A percentile compares a stretch with the other conserved stretches of the same genome.
Evolutionary conservation across 2,113 vertebrate species (phyloP).

Genomic region (Rhynchopsitta pachyrhyncha): DNA sequence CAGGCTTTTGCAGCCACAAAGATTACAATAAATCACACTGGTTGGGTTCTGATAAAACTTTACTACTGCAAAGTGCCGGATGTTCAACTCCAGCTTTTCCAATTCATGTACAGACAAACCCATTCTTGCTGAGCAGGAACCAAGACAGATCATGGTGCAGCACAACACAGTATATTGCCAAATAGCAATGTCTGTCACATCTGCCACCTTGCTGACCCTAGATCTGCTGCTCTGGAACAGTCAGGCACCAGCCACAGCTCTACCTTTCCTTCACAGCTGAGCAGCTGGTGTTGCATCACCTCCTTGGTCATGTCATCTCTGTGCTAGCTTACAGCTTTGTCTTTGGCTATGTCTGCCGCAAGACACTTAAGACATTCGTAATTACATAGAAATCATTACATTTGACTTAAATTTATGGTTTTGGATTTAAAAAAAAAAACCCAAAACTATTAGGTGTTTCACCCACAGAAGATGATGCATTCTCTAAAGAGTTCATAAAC

Average conservation of each 20-base stretch:
- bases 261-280: neutral
- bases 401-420: neutral
- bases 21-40: neutral
- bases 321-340: neutral
- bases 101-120: neutral
- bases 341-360: neutral
- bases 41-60: neutral
- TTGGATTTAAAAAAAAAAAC: rapidly evolving
- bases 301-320: neutral
- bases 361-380: neutral
- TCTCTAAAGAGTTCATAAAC: neutral
- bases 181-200: neutral
- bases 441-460: neutral
- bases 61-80: neutral
- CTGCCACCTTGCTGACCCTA: neutral
- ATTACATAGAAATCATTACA: neutral
- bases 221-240: neutral
- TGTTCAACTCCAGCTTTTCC: neutral
- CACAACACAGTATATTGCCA: neutral
- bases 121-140: neutral
- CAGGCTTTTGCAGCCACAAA: neutral
- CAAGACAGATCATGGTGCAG: neutral
- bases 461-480: neutral
- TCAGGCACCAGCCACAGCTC: neutral
- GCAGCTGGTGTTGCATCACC: neutral